A percentile compares a stretch with the other conserved stretches of the same genome.
Evolutionary conservation across 2,113 vertebrate species (phyloP).

Genomic region (Notiomystis cincta): DNA sequence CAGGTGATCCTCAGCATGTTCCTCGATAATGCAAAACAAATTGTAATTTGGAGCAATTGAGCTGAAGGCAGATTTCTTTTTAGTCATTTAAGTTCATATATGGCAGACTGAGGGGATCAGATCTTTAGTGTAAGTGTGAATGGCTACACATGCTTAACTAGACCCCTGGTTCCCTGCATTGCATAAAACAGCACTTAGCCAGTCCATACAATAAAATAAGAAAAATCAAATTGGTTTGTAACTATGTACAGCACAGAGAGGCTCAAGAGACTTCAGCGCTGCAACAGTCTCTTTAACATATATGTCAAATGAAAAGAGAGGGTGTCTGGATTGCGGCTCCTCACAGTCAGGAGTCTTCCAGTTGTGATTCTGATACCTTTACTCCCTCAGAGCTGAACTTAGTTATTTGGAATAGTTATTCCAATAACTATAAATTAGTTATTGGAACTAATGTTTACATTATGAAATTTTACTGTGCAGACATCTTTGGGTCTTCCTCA

Average conservation of each 20-base stretch:
- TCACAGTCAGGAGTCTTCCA: neutral
- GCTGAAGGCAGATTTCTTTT: neutral
- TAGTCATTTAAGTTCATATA: neutral
- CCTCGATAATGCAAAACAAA: neutral
- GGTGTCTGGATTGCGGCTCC: fast-evolving
- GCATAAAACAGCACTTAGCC: neutral
- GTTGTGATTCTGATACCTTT: neutral
- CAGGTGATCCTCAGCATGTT: neutral
- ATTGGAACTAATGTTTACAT: neutral
- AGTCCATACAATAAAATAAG: neutral
- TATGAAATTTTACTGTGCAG: neutral
- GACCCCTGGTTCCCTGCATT: neutral
- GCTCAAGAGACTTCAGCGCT: neutral
- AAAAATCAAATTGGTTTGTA: neutral
- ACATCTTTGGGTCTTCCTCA: neutral
- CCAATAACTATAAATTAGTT: neutral
- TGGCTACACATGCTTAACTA: neutral
- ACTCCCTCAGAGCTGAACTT: neutral
- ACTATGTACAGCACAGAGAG: neutral
- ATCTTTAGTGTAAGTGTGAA: neutral
- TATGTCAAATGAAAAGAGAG: fast-evolving
- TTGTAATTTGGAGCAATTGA: neutral
- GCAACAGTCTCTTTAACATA: neutral
- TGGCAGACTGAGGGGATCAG: neutral
- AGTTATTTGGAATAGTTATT: neutral